Evolutionary conservation across 2,797 vertebrate genomes (phyloP).

Genomic region (Australoheros facetus): DNA sequence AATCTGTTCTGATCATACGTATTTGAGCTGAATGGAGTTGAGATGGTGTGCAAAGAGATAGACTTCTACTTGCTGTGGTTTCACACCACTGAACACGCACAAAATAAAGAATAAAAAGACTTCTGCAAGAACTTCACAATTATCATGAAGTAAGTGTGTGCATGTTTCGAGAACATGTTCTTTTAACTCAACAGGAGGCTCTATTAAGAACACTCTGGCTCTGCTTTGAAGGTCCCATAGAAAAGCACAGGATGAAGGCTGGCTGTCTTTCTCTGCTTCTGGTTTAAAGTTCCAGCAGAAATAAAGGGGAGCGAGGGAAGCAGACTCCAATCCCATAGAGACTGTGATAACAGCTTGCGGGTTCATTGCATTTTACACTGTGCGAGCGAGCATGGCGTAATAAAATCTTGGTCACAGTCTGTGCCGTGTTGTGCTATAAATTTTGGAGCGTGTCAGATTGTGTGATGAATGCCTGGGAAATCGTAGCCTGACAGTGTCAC

Average conservation of each 20-base stretch:
- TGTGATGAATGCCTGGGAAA: background rate
- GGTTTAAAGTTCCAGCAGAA: background rate
- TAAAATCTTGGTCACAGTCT: slow-evolving; percentile 4
- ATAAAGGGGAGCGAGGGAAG: background rate
- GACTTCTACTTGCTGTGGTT: background rate
- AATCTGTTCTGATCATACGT: background rate
- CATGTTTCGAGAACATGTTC: background rate
- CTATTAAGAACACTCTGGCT: background rate
- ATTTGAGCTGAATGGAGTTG: slow-evolving; percentile 1
- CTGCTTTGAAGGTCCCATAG: background rate
- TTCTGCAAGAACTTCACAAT: background rate
- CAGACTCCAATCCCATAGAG: background rate
- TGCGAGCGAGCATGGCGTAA: background rate
- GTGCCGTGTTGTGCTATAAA: background rate
- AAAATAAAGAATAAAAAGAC: background rate
- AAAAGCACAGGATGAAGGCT: background rate
- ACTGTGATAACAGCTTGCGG: background rate
- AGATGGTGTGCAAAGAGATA: slow-evolving; percentile 9
- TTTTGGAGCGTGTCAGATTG: background rate
- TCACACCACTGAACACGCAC: background rate
- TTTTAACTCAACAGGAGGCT: slow-evolving; percentile 5
- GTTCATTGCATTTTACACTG: background rate
- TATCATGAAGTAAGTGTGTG: slow-evolving; percentile 2
- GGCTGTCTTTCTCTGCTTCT: background rate
- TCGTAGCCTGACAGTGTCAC: background rate